Conservation (phyloP, 2,888 invertebrate species). For the Dascillus cervinus region DNA sequence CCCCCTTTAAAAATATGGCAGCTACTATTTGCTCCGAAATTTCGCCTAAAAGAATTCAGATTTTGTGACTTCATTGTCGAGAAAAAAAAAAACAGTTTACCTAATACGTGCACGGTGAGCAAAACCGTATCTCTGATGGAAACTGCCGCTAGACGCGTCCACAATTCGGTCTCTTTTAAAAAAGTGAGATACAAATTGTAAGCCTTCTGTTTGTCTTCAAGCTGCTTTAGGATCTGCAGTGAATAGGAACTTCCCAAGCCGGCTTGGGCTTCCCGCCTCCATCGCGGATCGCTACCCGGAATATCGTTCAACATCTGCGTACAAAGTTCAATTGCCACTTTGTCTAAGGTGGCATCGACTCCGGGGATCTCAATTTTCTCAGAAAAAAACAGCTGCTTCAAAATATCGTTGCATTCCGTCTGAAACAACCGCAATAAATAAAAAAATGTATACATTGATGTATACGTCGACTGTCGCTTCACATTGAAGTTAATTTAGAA, state of each 20-base stretch:
- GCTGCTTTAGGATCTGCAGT: slow-evolving; percentile 75
- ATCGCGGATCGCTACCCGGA: slow-evolving; percentile 81
- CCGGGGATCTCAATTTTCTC: slow-evolving; percentile 37
- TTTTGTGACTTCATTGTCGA: not conserved
- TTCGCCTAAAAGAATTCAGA: slow-evolving; percentile 50
- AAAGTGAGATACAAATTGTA: slow-evolving; percentile 71
- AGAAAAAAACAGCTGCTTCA: slow-evolving; percentile 43
- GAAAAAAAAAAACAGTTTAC: slow-evolving; percentile 10
- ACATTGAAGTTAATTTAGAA: too few relatives aligned
- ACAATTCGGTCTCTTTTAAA: slow-evolving; percentile 58
- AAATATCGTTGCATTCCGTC: slow-evolving; percentile 43
- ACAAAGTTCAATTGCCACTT: slow-evolving; percentile 60
- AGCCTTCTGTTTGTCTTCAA: slow-evolving; percentile 81
- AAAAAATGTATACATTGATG: too few relatives aligned
- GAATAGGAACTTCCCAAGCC: slow-evolving; percentile 66
- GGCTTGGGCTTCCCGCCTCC: slow-evolving; percentile 43
- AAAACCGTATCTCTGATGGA: slow-evolving; percentile 40
- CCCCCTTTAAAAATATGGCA: slow-evolving; percentile 59
- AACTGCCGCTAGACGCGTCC: slow-evolving; percentile 50
- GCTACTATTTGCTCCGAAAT: slow-evolving; percentile 75
- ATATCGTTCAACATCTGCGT: slow-evolving; percentile 77
- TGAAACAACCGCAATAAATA: too few relatives aligned
- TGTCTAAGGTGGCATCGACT: slow-evolving; percentile 48
- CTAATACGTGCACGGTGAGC: slow-evolving; percentile 46
- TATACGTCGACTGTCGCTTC: too few relatives aligned